Conservation (phyloP, 1,140 invertebrate species). For the Tetramorium alpestre region DNA sequence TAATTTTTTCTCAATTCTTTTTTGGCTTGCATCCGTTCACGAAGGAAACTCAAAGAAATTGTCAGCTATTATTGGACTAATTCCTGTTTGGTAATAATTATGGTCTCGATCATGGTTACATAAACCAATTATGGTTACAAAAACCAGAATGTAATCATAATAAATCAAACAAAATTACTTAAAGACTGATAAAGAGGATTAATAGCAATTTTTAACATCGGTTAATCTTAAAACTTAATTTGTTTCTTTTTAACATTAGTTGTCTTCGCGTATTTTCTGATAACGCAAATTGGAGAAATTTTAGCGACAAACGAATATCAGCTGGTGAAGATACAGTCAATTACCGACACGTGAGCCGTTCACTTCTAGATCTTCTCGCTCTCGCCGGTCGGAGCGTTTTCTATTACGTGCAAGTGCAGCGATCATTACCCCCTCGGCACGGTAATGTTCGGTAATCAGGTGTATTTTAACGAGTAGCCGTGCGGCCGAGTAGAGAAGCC, state of each 20-base stretch:
- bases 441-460: constrained; percentile 73
- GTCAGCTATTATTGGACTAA: background rate
- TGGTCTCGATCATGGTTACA: too few species aligned
- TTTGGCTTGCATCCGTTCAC: background rate
- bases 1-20: background rate
- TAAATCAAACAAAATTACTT: background rate
- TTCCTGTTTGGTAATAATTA: background rate
- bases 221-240: background rate
- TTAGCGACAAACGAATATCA: background rate
- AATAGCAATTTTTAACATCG: background rate
- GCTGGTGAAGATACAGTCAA: background rate
- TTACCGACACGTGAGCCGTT: constrained; percentile 1
- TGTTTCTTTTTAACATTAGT: background rate
- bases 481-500: constrained; percentile 29
- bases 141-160: background rate
- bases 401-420: constrained; percentile 67
- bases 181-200: background rate
- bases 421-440: constrained; percentile 68
- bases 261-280: background rate
- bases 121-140: too few species aligned
- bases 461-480: constrained; percentile 73
- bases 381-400: constrained; percentile 57
- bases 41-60: background rate
- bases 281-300: background rate
- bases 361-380: constrained; percentile 8